These are phyloP conservation scores for Enteromius radiatus DNA, from an alignment of 2,797 vertebrate genomes.

Conservation along the genomic window DNA sequence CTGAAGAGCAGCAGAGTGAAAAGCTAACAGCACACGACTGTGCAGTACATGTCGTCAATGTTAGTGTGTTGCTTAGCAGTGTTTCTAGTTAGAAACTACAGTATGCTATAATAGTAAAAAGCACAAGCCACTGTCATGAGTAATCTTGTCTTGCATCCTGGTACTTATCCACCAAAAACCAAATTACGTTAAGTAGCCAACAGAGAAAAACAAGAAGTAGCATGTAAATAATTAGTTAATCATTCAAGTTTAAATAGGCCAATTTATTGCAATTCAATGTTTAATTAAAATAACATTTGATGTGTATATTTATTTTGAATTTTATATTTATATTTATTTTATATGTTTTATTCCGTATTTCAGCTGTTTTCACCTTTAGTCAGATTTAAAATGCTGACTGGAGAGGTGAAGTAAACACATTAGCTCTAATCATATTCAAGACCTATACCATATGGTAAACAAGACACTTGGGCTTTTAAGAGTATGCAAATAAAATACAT, in stretches of 20 bases:
- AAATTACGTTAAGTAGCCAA: background rate
- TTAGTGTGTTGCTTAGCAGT: background rate
- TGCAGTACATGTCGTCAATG: background rate
- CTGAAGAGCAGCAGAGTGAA: background rate
- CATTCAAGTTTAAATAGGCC: background rate
- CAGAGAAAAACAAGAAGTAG: background rate
- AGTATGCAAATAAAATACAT: slow-evolving; percentile 25
- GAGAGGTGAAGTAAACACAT: slow-evolving; percentile 26
- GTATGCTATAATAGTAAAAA: background rate
- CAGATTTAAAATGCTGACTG: background rate
- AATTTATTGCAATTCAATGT: background rate
- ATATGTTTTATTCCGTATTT: background rate
- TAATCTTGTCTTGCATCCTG: background rate
- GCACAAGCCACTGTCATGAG: background rate
- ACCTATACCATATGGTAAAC: slow-evolving; percentile 16
- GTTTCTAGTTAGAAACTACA: background rate
- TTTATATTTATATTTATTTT: background rate
- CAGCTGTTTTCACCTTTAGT: background rate
- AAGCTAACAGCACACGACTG: background rate
- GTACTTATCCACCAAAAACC: background rate
- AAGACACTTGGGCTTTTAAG: slow-evolving; percentile 25
- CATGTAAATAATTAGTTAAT: background rate
- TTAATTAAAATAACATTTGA: background rate
- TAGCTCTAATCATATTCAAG: slow-evolving; percentile 26
- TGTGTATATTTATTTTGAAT: background rate